A percentile compares a stretch with the other conserved stretches of the same genome.
Evolutionary conservation across 37 sponge, comb jelly and placozoan genomes (phyloP).

Genomic region (Spongilla lacustris): DNA sequence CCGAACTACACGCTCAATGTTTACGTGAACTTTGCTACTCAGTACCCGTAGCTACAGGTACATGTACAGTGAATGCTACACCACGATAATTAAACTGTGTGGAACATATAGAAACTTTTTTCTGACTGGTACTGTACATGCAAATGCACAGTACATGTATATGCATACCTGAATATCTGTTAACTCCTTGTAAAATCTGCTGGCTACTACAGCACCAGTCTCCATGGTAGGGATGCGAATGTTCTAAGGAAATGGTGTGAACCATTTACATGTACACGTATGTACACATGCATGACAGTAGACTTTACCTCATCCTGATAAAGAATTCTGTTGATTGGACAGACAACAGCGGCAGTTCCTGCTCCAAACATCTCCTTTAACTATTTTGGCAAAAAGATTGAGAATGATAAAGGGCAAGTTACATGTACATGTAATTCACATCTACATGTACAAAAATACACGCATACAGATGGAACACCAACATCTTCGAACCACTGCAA

Average conservation of each 20-base stretch:
- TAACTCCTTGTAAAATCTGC: constrained; percentile 74
- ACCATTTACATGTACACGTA: background rate
- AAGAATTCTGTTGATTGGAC: constrained; percentile 87
- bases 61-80: too few species aligned
- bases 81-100: too few species aligned
- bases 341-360: constrained; percentile 98
- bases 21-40: too few species aligned
- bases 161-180: constrained; percentile 80
- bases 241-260: constrained; percentile 11
- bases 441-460: too few species aligned
- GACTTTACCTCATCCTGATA: constrained; percentile 83
- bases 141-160: background rate
- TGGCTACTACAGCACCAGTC: constrained; percentile 76
- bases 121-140: background rate
- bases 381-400: constrained; percentile 19
- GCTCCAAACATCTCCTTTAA: constrained; percentile 97
- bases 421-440: too few species aligned
- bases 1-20: too few species aligned
- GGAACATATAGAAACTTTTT: too few species aligned
- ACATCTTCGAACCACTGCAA: too few species aligned
- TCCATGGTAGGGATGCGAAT: constrained; percentile 84
- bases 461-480: too few species aligned
- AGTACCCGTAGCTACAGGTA: too few species aligned
- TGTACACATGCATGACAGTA: background rate
- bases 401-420: background rate